Evolutionary conservation across 1,140 invertebrate genomes (phyloP), one percentile per base, ranked within the genome.

Genomic region (Venturia canescens): DNA sequence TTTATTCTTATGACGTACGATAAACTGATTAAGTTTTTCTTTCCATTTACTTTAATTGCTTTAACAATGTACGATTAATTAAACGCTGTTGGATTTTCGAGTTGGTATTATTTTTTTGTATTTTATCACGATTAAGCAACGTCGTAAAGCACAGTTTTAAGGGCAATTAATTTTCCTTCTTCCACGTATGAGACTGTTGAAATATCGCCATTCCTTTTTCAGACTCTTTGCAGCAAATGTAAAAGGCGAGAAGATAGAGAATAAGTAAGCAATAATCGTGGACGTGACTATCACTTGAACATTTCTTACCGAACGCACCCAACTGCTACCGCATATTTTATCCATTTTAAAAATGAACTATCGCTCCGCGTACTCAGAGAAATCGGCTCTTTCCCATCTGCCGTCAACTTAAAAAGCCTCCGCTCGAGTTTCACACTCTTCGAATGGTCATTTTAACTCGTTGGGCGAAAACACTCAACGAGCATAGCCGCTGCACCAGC

Each of bases 231-330:
- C 5, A 60, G 3, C 5, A 21, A n/a, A 50, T 23, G 23, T 50
- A 50, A 53, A 18, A 63, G 57, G 57, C 44, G 44, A 50, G n/a
- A 34, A 2, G 71, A 26, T 16, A 21, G 26, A 66, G 63, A 27
- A 66, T 26, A 18, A 72, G 38, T 72, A 50, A 72, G 70, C 11
- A 50, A 50, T 72, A 21, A 48, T 50, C 70, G 34, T 50, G 70
- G 21, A 72, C 44, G 70, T 72, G 70, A 72, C 70, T 72, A 72
- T 72, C 38, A 72, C n/a, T 48, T 72, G 70, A 31, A 70, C n/a
- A 72, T 72, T 50, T 72, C 21, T 72, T 50, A 38, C 27, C 34
- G n/a, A 72, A 26, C 7, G 11, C 34, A 21, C 16, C 16, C 31
- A 4, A 18, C 31, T 44, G 4, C n/a, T 66, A 23, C 23, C 9